Evolutionary conservation across 2,113 vertebrate genomes (phyloP).

Genomic region (Empidonax alnorum): DNA sequence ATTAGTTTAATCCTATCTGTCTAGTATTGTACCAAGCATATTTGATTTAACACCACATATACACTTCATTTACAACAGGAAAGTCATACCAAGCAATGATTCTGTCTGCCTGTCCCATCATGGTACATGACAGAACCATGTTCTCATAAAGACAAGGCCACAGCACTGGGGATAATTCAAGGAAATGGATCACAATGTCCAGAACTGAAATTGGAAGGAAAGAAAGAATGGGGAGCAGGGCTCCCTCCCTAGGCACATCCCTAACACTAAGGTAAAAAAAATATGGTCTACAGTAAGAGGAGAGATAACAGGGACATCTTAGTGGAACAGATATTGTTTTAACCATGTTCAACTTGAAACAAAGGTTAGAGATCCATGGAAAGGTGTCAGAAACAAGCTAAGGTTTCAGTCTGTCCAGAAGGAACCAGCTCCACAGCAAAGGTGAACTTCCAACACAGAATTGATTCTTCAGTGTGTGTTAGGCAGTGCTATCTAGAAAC

Average conservation of each 20-base stretch:
- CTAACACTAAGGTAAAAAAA: neutral
- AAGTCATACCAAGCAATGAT: neutral
- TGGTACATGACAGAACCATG: rapidly evolving
- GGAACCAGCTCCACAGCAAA: neutral
- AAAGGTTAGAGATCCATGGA: neutral
- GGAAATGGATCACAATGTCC: neutral
- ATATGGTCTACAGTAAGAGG: neutral
- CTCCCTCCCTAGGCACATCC: neutral
- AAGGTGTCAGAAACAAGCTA: neutral
- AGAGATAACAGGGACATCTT: neutral
- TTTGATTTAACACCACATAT: neutral
- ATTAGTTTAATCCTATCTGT: neutral
- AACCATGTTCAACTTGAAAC: neutral
- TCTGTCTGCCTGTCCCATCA: neutral
- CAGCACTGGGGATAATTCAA: neutral
- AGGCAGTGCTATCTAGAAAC: neutral
- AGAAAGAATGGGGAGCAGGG: neutral
- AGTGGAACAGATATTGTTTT: neutral
- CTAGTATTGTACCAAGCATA: neutral
- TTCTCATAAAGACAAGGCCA: neutral
- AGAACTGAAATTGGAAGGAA: neutral
- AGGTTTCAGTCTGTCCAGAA: neutral
- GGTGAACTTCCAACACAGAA: neutral
- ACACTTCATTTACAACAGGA: neutral
- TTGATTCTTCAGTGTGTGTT: neutral